Evolutionary conservation across 2,888 invertebrate genomes (phyloP), one percentile per base, ranked within the genome.

Genomic region (Macaria liturata): DNA sequence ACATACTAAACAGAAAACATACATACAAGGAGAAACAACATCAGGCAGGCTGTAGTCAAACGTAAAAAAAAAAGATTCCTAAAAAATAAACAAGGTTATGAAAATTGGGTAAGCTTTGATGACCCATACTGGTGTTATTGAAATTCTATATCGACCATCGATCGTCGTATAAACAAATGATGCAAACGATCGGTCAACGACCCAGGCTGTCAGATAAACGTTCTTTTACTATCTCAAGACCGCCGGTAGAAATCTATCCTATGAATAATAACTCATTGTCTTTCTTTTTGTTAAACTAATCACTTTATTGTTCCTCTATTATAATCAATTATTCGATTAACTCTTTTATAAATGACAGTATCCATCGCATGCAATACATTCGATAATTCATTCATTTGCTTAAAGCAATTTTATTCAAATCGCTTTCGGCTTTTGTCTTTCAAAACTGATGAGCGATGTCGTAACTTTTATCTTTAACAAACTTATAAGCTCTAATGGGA

Each of bases 291-390:
- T 91, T 81, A 74, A 84, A 88, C 89, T 91, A 91, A 91, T 91
- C 90, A 90, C 88, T 91, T 88, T 86, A 91, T 91, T 91, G 91
- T 91, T 91, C 85, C 80, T 80, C 78, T 86, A 81, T 81, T 84
- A 83, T 88, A 91, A 91, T 91, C 91, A 91, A 91, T 91, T 91
- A 91, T 83, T 89, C 88, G 86, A 87, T 91, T 90, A 87, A 80
- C 80, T 89, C 87, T 84, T 85, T 79, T 83, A 86, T 86, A 86
- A 85, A 85, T 78, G 86, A 81, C 86, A 80, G 82, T 75, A 76
- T 73, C 75, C 70, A 72, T 84, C 83, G 71, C 81, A 82, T 87
- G 83, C 64, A 81, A 84, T 85, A 80, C 75, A 80, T 75, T 42
- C 69, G 32, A 6, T 75, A 71, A 78, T 82, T 9, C 82, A 83